Percentiles rank a stretch among this genome's conserved stretches.
These are phyloP conservation scores for Leuciscus idus DNA, from an alignment of 2,113 vertebrate genomes.

Conservation along the genomic window DNA sequence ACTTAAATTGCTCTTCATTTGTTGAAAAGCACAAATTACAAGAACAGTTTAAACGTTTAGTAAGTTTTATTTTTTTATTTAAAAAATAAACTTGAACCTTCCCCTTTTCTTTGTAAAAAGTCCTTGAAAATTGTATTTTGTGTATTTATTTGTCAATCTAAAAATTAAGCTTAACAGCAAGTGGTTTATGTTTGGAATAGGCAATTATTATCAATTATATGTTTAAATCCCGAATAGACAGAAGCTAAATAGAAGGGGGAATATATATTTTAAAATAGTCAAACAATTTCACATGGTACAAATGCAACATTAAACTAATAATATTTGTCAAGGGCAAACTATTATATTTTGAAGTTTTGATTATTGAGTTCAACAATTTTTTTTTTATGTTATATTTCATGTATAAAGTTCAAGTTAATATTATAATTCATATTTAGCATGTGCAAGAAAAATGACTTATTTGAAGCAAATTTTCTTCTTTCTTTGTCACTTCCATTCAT, in stretches of 20 bases:
- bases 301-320: not conserved
- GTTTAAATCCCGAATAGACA: not conserved
- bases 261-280: not conserved
- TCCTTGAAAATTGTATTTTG: not conserved
- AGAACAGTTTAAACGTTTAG: not conserved
- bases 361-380: not conserved
- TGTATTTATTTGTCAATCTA: not conserved
- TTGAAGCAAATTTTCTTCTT: not conserved
- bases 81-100: not conserved
- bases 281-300: not conserved
- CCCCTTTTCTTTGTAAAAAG: not conserved
- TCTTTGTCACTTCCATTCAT: not conserved
- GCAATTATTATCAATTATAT: not conserved
- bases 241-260: not conserved
- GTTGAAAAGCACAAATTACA: not conserved
- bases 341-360: not conserved
- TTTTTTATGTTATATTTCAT: not conserved
- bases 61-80: not conserved
- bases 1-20: not conserved
- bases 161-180: not conserved
- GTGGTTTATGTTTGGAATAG: not conserved
- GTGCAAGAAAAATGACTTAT: not conserved
- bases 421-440: not conserved
- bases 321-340: not conserved
- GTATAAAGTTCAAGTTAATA: not conserved